Percentiles rank a stretch among this genome's conserved stretches.
phyloP scores from a whole-genome alignment of 2,888 invertebrate genomes.

The Drosophila flavopinicola region DNA sequence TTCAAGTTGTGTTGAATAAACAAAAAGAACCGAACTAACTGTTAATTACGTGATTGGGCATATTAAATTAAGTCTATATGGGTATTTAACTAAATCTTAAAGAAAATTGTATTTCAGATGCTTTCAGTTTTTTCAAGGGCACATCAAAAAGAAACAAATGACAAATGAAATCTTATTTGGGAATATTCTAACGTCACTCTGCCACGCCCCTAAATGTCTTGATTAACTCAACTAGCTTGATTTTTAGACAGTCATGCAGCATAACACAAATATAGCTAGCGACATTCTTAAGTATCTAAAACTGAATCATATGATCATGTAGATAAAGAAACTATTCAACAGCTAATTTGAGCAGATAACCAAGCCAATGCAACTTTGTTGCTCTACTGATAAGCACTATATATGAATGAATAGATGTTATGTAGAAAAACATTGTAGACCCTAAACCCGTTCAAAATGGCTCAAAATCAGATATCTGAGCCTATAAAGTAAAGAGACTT shows the following conservation, averaged over 20 bases:
- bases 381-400: constrained; percentile 1
- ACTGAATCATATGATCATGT: constrained; percentile 7
- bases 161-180: too few relatives aligned
- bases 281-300: neutral
- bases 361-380: neutral
- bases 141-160: too few relatives aligned
- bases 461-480: too few relatives aligned
- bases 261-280: neutral
- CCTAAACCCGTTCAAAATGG: neutral
- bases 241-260: neutral
- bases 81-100: too few relatives aligned
- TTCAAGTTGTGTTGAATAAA: neutral
- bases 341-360: neutral
- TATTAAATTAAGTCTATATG: too few relatives aligned
- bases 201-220: neutral
- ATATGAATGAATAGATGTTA: constrained; percentile 3
- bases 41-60: too few relatives aligned
- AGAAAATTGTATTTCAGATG: too few relatives aligned
- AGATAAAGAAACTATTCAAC: constrained; percentile 6
- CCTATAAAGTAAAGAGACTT: too few relatives aligned
- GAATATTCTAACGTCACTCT: too few relatives aligned
- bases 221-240: neutral
- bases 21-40: too few relatives aligned
- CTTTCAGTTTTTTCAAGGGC: too few relatives aligned
- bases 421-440: neutral